Base-by-base conservation (phyloP, 2,113 vertebrate genomes). In the Pedetes capensis region DNA sequence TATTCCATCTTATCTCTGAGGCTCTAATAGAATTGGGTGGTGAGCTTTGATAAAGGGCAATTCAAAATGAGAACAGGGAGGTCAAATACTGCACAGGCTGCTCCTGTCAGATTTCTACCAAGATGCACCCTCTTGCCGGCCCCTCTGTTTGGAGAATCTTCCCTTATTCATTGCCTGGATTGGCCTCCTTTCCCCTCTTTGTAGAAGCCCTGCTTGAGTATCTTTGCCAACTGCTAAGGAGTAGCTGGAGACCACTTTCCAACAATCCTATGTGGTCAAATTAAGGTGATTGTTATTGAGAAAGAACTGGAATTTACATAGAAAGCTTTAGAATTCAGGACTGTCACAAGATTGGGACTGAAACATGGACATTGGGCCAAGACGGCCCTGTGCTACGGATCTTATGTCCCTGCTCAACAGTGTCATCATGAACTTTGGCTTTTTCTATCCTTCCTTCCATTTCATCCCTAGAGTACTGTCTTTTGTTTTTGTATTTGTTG, bases 21-120 rank as follows among this genome's bases (percentile, higher is more conserved):
- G 82, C 94, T 82, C 85, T 93, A 86, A 88, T 95, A 96, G 91
- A 94, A 88, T 66, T 90, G 80, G 88, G 93, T 71, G 93, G 87
- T 78, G 93, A 97, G 90, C 51, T 78, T 95, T 95, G 34, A 87
- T 78, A 97, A 92, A 96, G 94, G 95, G 80, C 92, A 96, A 87
- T 91, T 95, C 86, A 84, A 93, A 95, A 97, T 96, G 94, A 97
- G 91, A 84, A 27, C 61, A n/a, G 64, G 87, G 55, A 96, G 89
- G 92, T 88, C 87, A 96, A 87, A 90, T 14, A 68, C 42, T 39
- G 47, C 25, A 39, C 22, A 25, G 93, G 80, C 61, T 72, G 64
- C 55, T 59, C 42, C 63, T 75, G 71, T 76, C 76, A 63, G 94
- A 74, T 87, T 93, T 87, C 92, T 80, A 59, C 42, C 44, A 22